Conservation (phyloP, 2,888 invertebrate species). For the Platycheirus albimanus region DNA sequence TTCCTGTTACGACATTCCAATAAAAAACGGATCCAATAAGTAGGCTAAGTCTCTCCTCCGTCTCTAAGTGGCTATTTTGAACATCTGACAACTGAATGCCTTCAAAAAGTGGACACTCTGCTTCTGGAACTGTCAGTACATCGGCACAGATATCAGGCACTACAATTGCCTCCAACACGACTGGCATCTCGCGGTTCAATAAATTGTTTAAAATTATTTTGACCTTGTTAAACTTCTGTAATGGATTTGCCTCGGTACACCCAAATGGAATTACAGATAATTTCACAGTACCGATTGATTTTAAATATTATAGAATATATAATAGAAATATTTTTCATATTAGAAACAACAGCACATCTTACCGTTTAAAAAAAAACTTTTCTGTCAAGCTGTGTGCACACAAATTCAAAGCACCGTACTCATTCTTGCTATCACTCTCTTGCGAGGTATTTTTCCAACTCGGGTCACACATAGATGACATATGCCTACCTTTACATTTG, state of each 20-base stretch:
- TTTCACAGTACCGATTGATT: conserved; percentile 4
- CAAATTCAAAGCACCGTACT: too few species aligned
- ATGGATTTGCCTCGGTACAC: neutral
- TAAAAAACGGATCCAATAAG: conserved; percentile 21
- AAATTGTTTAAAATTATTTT: conserved; percentile 2
- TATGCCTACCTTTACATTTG: too few species aligned
- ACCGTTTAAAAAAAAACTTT: conserved; percentile 24
- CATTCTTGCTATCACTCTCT: too few species aligned
- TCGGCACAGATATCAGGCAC: conserved; percentile 52
- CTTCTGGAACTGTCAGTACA: conserved; percentile 19
- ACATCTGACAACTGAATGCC: conserved; percentile 29
- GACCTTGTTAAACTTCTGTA: conserved; percentile 7
- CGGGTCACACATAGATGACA: too few species aligned
- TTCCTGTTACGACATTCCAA: conserved; percentile 34
- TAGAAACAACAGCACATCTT: conserved; percentile 16
- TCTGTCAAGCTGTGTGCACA: neutral
- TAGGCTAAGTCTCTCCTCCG: conserved; percentile 19
- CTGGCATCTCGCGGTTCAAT: neutral
- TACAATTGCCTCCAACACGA: conserved; percentile 24
- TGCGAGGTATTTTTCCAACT: too few species aligned
- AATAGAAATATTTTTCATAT: neutral
- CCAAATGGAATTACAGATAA: conserved; percentile 35
- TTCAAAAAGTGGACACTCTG: conserved; percentile 5
- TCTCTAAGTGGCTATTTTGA: neutral
- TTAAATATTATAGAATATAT: conserved; percentile 17